Percentiles rank a stretch among this genome's conserved stretches.
phyloP scores from a whole-genome alignment of 2,113 vertebrate genomes.

The Dasyprocta punctata region DNA sequence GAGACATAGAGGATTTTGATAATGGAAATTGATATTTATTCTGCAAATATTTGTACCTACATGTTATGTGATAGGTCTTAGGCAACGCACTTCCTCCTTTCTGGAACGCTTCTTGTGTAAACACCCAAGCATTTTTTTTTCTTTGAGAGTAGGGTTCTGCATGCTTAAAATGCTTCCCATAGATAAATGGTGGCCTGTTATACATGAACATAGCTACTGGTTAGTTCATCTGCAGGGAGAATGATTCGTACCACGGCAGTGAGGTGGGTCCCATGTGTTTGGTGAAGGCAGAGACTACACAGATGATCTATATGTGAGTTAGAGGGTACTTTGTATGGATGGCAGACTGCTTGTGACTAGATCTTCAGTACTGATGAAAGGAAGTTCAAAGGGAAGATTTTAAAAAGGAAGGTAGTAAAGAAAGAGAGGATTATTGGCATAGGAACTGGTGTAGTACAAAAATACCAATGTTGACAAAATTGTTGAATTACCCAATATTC shows the following conservation, averaged over 20 bases:
- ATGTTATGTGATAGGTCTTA: conserved; percentile 29
- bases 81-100: conserved; percentile 47
- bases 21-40: conserved; percentile 64
- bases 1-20: conserved; percentile 46
- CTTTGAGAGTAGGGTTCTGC: conserved; percentile 44
- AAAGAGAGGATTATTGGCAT: not conserved
- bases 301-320: not conserved
- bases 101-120: conserved; percentile 57
- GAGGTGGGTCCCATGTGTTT: not conserved
- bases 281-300: not conserved
- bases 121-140: not conserved
- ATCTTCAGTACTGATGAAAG: not conserved
- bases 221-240: not conserved
- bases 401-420: not conserved
- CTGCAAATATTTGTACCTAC: conserved; percentile 69
- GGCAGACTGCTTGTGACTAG: not conserved
- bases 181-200: conserved; percentile 42
- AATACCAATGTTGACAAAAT: conserved; percentile 1
- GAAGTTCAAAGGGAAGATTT: not conserved
- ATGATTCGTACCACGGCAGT: too few relatives aligned
- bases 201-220: not conserved
- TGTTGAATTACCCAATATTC: conserved; percentile 14
- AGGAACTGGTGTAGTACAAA: not conserved
- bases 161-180: conserved; percentile 67
- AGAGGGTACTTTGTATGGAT: not conserved